phyloP scores from a whole-genome alignment of 2,113 vertebrate genomes.

The Daboia siamensis region DNA sequence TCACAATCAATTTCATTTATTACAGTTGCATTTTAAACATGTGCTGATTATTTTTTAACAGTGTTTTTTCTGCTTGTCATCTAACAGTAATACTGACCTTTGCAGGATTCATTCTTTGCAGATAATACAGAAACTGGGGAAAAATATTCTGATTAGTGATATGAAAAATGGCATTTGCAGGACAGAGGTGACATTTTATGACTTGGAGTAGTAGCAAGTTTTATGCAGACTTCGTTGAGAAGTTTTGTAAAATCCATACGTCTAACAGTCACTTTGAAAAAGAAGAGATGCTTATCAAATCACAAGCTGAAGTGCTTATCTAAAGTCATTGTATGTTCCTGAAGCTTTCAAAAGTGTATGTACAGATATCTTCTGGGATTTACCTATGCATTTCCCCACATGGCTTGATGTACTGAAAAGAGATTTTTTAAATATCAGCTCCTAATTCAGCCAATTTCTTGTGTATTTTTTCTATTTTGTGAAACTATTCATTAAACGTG shows the following conservation, averaged over 20 bases:
- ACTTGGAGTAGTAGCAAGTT: conserved; percentile 10
- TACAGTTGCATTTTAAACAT: not conserved
- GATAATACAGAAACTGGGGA: not conserved
- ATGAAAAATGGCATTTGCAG: conserved; percentile 20
- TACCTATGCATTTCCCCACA: not conserved
- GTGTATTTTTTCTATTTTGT: not conserved
- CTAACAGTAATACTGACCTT: not conserved
- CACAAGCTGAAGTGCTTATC: conserved; percentile 21
- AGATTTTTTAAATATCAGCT: not conserved
- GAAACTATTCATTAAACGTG: not conserved
- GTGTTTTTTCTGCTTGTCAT: not conserved
- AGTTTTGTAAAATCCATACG: conserved; percentile 9
- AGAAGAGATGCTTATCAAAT: conserved; percentile 25
- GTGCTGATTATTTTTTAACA: not conserved
- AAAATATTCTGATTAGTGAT: conserved; percentile 5
- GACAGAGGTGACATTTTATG: conserved; percentile 22
- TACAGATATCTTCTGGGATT: conserved; percentile 1
- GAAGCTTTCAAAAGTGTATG: conserved; percentile 16
- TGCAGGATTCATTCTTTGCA: not conserved
- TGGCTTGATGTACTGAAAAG: not conserved
- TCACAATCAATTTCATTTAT: not conserved
- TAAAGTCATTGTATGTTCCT: conserved; percentile 23
- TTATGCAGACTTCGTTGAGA: conserved; percentile 9
- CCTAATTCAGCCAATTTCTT: not conserved
- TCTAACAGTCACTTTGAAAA: conserved; percentile 26